Conservation (phyloP, 2,113 vertebrate genomes). For the Cyphomyrus discorhynchus region DNA sequence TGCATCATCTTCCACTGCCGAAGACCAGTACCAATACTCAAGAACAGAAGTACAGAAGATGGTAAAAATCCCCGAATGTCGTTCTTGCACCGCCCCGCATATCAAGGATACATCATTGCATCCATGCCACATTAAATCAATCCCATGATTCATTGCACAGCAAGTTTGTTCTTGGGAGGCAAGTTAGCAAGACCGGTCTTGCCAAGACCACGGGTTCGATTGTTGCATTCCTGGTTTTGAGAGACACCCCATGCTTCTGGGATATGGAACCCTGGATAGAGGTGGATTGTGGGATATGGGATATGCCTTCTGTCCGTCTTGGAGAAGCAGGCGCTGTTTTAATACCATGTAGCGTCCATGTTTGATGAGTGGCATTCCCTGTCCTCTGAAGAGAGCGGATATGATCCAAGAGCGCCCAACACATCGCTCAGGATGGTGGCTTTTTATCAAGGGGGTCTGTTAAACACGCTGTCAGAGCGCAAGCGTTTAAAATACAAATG, state of each 20-base stretch:
- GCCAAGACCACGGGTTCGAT: not conserved
- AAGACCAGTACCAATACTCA: not conserved
- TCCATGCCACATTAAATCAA: not conserved
- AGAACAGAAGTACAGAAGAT: not conserved
- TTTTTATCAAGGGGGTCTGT: not conserved
- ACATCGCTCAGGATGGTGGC: not conserved
- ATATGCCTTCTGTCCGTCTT: not conserved
- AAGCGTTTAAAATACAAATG: slow-evolving; percentile 15
- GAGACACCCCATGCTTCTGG: not conserved
- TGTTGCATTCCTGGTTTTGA: not conserved
- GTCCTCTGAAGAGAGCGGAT: not conserved
- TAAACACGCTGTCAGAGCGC: slow-evolving; percentile 15
- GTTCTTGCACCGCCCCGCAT: not conserved
- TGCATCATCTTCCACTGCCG: not conserved
- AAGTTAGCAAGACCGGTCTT: not conserved
- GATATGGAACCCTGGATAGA: not conserved
- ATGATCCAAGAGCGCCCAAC: not conserved
- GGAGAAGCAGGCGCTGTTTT: not conserved
- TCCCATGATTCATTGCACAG: not conserved
- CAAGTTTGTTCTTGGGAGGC: not conserved
- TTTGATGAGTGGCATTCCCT: not conserved
- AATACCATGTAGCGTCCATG: not conserved
- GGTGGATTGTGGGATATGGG: not conserved
- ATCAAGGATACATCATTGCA: not conserved
- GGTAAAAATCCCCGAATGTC: not conserved